Evolutionary conservation across 2,797 vertebrate genomes (phyloP).

Genomic region (Stomatorhinus walkeri): DNA sequence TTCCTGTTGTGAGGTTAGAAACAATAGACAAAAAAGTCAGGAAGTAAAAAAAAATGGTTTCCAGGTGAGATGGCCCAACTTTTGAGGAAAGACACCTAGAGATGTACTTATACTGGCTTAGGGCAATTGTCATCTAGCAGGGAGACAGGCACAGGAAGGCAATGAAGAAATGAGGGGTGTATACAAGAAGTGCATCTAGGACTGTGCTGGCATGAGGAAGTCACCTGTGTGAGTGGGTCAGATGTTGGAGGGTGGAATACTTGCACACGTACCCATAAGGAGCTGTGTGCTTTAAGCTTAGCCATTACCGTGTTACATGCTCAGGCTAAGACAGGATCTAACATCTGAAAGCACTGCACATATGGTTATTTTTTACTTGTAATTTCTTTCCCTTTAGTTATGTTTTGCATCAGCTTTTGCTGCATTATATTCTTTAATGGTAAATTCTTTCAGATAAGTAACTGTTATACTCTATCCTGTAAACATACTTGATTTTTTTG

Average conservation of each 20-base stretch:
- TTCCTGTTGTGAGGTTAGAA: neutral
- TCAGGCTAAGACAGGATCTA: neutral
- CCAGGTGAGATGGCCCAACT: neutral
- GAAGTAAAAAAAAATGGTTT: neutral
- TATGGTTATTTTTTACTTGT: neutral
- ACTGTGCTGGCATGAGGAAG: conserved; percentile 59
- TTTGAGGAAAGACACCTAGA: neutral
- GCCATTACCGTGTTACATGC: neutral
- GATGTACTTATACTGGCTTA: conserved; percentile 19
- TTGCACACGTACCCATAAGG: conserved; percentile 43
- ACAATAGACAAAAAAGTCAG: neutral
- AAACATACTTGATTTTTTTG: neutral
- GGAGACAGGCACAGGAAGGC: conserved; percentile 30
- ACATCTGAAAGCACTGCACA: neutral
- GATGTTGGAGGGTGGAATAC: conserved; percentile 62
- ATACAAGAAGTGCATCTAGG: conserved; percentile 53
- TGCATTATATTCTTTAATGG: neutral
- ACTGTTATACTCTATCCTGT: neutral
- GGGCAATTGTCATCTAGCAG: conserved; percentile 26
- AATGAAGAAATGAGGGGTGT: conserved; percentile 47
- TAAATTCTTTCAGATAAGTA: neutral
- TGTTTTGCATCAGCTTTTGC: neutral
- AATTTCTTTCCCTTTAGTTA: neutral
- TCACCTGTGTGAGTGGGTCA: conserved; percentile 60
- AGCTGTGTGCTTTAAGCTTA: conserved; percentile 26